These are phyloP conservation scores for Halyomorpha halys DNA, from an alignment of 1,140 invertebrate species.

Conservation along the genomic window DNA sequence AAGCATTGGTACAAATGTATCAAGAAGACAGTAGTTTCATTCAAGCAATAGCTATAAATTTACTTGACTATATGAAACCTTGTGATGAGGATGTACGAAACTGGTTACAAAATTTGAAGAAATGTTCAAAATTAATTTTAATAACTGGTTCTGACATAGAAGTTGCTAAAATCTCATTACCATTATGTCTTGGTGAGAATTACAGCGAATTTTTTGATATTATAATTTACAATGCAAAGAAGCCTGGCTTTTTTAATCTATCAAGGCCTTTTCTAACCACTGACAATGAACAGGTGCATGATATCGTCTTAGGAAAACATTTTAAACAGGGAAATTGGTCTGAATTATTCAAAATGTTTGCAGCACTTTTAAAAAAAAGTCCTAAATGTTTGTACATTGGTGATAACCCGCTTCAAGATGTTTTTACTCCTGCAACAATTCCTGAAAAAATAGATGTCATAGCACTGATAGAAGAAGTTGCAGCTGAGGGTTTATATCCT, in stretches of 20 bases:
- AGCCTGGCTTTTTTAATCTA: conserved; percentile 61
- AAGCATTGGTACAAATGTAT: conserved; percentile 47
- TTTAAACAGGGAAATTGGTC: conserved; percentile 47
- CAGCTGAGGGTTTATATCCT: conserved; percentile 45
- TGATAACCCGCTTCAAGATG: conserved; percentile 68
- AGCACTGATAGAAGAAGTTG: conserved; percentile 60
- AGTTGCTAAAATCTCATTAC: conserved; percentile 54
- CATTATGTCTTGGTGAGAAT: conserved; percentile 50
- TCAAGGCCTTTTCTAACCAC: conserved; percentile 48
- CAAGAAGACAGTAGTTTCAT: conserved; percentile 11
- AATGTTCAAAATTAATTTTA: conserved; percentile 48
- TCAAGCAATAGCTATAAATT: background rate
- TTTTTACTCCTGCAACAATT: conserved; percentile 51
- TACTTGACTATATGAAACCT: background rate
- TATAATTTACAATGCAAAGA: conserved; percentile 57
- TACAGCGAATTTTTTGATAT: conserved; percentile 65
- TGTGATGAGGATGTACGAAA: conserved; percentile 40
- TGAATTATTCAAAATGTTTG: background rate
- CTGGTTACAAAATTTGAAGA: conserved; percentile 49
- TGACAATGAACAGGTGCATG: conserved; percentile 37
- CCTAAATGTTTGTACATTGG: conserved; percentile 60
- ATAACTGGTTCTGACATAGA: conserved; percentile 64
- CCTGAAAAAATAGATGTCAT: conserved; percentile 51
- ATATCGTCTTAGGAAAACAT: conserved; percentile 30
- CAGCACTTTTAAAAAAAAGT: conserved; percentile 32